A percentile compares a stretch with the other conserved stretches of the same genome.
Evolutionary conservation across 2,797 vertebrate species (phyloP).

Genomic region (Poecile montanus): DNA sequence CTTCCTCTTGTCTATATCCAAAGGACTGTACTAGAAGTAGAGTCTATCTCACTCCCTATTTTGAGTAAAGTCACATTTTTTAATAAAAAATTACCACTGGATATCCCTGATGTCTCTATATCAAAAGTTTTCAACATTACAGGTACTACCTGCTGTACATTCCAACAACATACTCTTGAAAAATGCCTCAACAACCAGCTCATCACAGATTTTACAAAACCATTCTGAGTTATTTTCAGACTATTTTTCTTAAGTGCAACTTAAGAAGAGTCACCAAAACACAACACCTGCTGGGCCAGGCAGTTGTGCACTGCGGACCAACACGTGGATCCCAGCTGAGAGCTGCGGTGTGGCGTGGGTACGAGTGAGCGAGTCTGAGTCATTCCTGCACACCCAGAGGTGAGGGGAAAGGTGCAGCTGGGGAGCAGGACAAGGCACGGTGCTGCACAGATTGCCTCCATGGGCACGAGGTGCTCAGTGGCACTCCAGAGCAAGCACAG

Average conservation of each 20-base stretch:
- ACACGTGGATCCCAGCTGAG: fast-evolving
- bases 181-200: not conserved
- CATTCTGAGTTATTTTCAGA: not conserved
- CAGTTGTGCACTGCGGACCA: fast-evolving
- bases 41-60: not conserved
- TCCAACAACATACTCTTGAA: not conserved
- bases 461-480: not conserved
- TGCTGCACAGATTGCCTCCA: fast-evolving
- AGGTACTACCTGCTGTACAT: not conserved
- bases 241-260: not conserved
- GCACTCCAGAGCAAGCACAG: not conserved
- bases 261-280: not conserved
- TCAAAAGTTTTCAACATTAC: not conserved
- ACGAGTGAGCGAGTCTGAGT: fast-evolving
- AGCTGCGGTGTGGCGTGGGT: not conserved
- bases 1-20: not conserved
- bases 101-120: not conserved
- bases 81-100: not conserved
- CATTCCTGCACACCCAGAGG: fast-evolving
- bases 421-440: not conserved
- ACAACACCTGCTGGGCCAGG: not conserved
- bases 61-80: not conserved
- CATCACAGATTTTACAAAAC: not conserved
- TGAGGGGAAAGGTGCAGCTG: fast-evolving
- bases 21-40: not conserved